phyloP scores from a whole-genome alignment of 1,140 invertebrate species.

The Telenomus remus region DNA sequence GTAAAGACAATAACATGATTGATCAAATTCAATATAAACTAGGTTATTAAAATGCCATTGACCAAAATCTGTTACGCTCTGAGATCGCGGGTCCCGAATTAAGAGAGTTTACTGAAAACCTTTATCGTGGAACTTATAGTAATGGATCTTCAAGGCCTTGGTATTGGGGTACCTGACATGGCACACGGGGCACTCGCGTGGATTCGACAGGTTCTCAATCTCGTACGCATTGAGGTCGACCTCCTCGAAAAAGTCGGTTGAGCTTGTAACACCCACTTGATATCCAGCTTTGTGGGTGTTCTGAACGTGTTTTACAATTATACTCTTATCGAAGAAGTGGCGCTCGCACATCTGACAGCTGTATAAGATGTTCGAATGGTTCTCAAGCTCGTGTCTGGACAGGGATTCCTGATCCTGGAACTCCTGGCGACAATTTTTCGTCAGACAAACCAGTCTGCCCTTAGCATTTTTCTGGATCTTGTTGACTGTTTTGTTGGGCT shows the following conservation, averaged over 20 bases:
- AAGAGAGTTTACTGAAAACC: conserved; percentile 5
- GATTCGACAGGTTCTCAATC: conserved; percentile 57
- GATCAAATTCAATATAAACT: not conserved
- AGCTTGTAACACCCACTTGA: conserved; percentile 34
- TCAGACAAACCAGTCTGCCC: conserved; percentile 26
- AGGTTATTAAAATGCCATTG: not conserved
- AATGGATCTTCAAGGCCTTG: conserved; percentile 72
- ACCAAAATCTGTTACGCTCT: not conserved
- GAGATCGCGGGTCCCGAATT: conserved; percentile 13
- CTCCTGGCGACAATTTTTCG: conserved; percentile 57
- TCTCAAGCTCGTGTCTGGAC: conserved; percentile 56
- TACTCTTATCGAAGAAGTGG: conserved; percentile 63
- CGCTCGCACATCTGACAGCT: conserved; percentile 66
- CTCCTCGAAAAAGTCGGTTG: conserved; percentile 62
- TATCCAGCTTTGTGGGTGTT: conserved; percentile 64
- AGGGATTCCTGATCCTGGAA: conserved; percentile 51
- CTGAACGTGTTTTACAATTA: conserved; percentile 65
- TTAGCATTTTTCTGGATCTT: not conserved
- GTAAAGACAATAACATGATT: too few relatives aligned
- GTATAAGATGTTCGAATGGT: conserved; percentile 64
- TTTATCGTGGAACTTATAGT: conserved; percentile 69
- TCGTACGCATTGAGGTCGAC: conserved; percentile 63
- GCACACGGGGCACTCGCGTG: conserved; percentile 64
- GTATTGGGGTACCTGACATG: conserved; percentile 72
- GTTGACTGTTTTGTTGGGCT: conserved; percentile 7